Conservation (phyloP, 1,140 invertebrate genomes). For the Diorhabda elongata region DNA sequence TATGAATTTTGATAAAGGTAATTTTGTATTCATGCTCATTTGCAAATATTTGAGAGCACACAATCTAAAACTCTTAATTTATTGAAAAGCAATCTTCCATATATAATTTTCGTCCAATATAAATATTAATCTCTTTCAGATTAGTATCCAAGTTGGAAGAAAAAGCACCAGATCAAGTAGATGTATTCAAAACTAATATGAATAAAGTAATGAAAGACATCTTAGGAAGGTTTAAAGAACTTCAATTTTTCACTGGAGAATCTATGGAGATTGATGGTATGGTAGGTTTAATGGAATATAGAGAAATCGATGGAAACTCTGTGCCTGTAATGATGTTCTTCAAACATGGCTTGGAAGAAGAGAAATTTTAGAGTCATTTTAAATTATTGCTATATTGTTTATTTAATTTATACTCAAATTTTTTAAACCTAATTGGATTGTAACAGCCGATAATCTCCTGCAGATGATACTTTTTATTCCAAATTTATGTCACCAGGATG, state of each 20-base stretch:
- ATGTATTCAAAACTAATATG: conserved; percentile 86
- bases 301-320: conserved; percentile 77
- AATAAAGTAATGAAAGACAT: conserved; percentile 95
- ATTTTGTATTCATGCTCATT: no score
- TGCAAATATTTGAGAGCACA: no score
- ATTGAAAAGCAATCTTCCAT: no score
- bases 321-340: conserved; percentile 90
- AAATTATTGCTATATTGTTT: conserved; percentile 19
- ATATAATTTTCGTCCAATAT: no score
- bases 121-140: conserved; percentile 51
- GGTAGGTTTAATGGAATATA: conserved; percentile 90
- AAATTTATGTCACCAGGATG: no score
- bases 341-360: conserved; percentile 91
- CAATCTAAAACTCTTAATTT: no score
- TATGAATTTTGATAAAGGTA: no score
- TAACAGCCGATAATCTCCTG: no score
- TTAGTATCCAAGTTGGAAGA: conserved; percentile 79
- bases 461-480: no score
- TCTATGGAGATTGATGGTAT: conserved; percentile 92
- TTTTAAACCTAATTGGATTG: no score
- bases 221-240: conserved; percentile 84
- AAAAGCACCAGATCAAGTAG: conserved; percentile 74
- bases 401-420: conserved; percentile 16
- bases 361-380: conserved; percentile 73
- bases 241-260: conserved; percentile 93